phyloP scores from a whole-genome alignment of 2,113 vertebrate species.

The Tetrax tetrax region DNA sequence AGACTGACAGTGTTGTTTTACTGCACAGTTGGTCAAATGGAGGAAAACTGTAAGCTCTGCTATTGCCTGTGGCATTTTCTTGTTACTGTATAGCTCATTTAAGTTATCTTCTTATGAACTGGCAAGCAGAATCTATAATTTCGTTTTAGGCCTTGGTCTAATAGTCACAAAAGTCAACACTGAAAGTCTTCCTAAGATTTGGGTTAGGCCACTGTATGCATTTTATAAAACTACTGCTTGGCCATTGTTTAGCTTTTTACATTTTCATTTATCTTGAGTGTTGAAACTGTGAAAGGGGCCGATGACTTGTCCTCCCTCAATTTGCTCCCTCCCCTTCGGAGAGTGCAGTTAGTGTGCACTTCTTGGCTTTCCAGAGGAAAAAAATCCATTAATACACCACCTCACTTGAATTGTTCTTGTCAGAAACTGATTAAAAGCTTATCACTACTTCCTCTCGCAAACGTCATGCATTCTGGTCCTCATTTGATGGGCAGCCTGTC shows the following conservation, averaged over 20 bases:
- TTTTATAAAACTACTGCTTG: background rate
- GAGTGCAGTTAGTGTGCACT: background rate
- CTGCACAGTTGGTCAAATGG: background rate
- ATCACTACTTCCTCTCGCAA: background rate
- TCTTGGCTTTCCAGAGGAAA: background rate
- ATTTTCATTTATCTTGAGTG: background rate
- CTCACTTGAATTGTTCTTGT: background rate
- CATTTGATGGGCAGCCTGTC: slow-evolving; percentile 34
- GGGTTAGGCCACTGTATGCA: background rate
- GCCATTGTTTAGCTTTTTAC: background rate
- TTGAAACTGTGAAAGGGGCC: background rate
- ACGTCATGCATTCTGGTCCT: background rate
- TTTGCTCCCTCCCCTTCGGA: background rate
- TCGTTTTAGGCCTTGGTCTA: background rate
- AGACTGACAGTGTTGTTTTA: background rate
- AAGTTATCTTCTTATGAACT: background rate
- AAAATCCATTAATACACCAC: background rate
- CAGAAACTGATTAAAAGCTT: slow-evolving; percentile 44
- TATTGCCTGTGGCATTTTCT: background rate
- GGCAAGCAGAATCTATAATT: background rate
- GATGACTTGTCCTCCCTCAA: background rate
- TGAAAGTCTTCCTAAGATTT: background rate
- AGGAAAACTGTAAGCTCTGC: background rate
- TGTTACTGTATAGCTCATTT: background rate
- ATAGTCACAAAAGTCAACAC: background rate